phyloP scores from a whole-genome alignment of 2,888 invertebrate genomes.

The Drosophila meridiana region DNA sequence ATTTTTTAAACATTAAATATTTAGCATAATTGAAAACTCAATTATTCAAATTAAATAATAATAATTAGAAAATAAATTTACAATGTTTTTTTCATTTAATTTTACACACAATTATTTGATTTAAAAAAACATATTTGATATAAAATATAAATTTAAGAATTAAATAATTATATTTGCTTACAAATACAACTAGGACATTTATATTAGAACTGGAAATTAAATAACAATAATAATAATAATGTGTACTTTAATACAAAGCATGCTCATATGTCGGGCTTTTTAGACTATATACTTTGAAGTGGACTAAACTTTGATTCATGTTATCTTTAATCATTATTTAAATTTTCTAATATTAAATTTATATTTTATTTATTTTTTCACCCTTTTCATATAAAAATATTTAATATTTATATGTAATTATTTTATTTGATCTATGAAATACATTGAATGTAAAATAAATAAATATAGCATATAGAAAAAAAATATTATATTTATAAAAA shows the following conservation, averaged over 20 bases:
- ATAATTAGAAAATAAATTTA: background rate
- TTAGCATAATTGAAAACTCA: background rate
- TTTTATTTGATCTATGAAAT: no score
- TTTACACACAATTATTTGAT: background rate
- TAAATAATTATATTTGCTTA: conserved; percentile 1
- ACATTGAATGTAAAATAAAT: no score
- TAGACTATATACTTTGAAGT: background rate
- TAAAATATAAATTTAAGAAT: background rate
- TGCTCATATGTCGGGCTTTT: background rate
- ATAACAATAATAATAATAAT: background rate
- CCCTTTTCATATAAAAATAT: background rate
- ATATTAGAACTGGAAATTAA: conserved; percentile 26
- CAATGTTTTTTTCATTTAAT: background rate
- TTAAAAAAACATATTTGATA: background rate
- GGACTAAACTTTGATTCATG: background rate
- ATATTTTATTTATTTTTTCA: background rate
- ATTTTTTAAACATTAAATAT: background rate
- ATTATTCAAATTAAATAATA: background rate
- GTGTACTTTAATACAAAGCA: background rate
- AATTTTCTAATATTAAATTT: background rate
- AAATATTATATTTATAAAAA: no score
- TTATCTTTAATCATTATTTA: background rate
- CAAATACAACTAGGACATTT: background rate
- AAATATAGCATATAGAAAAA: background rate
- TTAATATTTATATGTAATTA: no score